Evolutionary conservation across 2,113 vertebrate species (phyloP).

Genomic region (Pseudorasbora parva): DNA sequence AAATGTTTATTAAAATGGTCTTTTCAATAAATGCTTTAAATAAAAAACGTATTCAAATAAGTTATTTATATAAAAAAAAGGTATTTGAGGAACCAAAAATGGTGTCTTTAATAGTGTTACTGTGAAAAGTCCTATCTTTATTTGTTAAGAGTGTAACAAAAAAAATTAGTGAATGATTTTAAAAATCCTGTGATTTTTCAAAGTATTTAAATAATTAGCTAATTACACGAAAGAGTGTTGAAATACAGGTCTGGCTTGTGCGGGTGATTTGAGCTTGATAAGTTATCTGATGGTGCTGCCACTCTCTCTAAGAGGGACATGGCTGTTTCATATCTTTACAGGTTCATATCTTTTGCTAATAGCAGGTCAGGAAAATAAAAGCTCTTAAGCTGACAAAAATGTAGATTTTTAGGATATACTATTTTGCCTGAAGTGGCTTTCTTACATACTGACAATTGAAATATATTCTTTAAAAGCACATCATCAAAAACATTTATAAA

Average conservation of each 20-base stretch:
- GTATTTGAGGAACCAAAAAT: background rate
- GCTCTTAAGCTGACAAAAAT: background rate
- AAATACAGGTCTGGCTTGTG: conserved; percentile 24
- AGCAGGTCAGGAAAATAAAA: conserved; percentile 8
- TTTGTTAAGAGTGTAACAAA: background rate
- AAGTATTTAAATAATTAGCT: background rate
- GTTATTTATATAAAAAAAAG: no score
- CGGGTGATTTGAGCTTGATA: conserved; percentile 17
- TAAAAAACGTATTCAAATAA: no score
- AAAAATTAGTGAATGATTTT: background rate
- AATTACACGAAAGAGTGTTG: background rate
- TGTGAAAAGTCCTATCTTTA: background rate
- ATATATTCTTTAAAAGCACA: background rate
- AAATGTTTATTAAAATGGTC: background rate
- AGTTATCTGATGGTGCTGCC: conserved; percentile 31
- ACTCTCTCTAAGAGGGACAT: background rate
- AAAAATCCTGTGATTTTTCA: background rate
- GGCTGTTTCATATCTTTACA: conserved; percentile 12
- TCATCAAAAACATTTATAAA: background rate
- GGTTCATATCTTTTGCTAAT: conserved; percentile 13
- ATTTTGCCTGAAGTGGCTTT: background rate
- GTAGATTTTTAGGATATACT: background rate
- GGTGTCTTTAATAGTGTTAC: background rate
- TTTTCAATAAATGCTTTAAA: no score
- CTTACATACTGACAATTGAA: background rate